These are phyloP conservation scores for Cyrtonyx montezumae DNA, from an alignment of 2,113 vertebrate species.

Conservation along the genomic window DNA sequence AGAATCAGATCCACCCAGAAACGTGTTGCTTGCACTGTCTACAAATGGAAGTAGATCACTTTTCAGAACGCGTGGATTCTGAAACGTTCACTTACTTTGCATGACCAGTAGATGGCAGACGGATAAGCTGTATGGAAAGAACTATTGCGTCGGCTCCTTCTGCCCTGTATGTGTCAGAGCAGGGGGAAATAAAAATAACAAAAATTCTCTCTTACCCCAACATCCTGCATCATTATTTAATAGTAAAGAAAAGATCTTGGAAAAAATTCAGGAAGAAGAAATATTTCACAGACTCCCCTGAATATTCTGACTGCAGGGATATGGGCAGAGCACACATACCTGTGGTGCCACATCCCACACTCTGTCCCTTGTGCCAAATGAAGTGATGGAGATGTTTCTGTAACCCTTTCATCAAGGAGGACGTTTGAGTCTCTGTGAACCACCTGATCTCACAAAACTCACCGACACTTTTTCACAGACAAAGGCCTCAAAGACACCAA, in stretches of 20 bases:
- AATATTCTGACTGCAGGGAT: neutral
- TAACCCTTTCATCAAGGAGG: neutral
- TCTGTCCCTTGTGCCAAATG: neutral
- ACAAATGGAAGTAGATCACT: neutral
- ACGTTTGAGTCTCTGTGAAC: neutral
- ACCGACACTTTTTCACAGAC: neutral
- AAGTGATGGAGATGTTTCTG: neutral
- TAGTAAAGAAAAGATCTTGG: neutral
- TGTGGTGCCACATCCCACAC: neutral
- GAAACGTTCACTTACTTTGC: neutral
- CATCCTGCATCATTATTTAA: neutral
- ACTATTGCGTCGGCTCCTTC: neutral
- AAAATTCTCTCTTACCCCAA: neutral
- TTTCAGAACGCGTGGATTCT: neutral
- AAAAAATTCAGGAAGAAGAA: neutral
- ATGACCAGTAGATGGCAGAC: conserved; percentile 51
- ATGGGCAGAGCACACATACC: accelerated
- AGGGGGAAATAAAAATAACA: accelerated
- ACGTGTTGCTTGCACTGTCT: neutral
- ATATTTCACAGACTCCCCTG: neutral
- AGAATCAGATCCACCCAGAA: neutral
- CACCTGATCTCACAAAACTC: neutral
- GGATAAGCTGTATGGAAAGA: neutral
- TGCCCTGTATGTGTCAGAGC: neutral
- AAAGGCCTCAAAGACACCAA: neutral